phyloP scores from a whole-genome alignment of 1,140 invertebrate genomes.

The Nomia melanderi region DNA sequence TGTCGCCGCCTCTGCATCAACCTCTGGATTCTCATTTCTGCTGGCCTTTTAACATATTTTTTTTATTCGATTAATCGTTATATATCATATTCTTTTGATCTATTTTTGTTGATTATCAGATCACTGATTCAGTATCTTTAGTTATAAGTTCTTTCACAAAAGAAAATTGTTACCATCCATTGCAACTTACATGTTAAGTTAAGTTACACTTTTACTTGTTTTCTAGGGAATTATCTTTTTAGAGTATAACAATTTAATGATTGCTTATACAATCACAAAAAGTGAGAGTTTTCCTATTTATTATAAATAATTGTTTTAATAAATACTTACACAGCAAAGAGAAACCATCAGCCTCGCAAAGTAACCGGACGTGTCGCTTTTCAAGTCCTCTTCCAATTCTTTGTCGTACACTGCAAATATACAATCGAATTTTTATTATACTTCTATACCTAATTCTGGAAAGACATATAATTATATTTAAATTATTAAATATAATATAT shows the following conservation, averaged over 20 bases:
- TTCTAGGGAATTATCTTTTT: too few species aligned
- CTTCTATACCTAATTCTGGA: not conserved
- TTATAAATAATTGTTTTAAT: not conserved
- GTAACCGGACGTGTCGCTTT: conserved; percentile 93
- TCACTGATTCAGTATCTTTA: too few species aligned
- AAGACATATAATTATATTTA: not conserved
- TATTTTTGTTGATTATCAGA: too few species aligned
- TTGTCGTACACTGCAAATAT: conserved; percentile 85
- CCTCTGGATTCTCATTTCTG: conserved; percentile 80
- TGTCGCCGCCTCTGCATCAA: conserved; percentile 85
- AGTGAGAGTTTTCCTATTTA: too few species aligned
- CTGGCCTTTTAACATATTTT: conserved; percentile 72
- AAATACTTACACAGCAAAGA: conserved; percentile 84
- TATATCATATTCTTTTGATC: too few species aligned
- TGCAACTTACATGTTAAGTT: too few species aligned
- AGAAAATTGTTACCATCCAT: too few species aligned
- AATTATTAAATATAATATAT: too few species aligned
- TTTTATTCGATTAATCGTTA: not conserved
- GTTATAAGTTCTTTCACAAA: too few species aligned
- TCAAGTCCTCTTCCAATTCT: conserved; percentile 90
- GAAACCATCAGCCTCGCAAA: conserved; percentile 92
- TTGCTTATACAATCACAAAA: too few species aligned
- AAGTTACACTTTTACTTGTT: too few species aligned
- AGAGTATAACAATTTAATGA: too few species aligned
- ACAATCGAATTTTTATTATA: not conserved